phyloP scores from a whole-genome alignment of 2,888 invertebrate genomes.

The Smittia aterrima region DNA sequence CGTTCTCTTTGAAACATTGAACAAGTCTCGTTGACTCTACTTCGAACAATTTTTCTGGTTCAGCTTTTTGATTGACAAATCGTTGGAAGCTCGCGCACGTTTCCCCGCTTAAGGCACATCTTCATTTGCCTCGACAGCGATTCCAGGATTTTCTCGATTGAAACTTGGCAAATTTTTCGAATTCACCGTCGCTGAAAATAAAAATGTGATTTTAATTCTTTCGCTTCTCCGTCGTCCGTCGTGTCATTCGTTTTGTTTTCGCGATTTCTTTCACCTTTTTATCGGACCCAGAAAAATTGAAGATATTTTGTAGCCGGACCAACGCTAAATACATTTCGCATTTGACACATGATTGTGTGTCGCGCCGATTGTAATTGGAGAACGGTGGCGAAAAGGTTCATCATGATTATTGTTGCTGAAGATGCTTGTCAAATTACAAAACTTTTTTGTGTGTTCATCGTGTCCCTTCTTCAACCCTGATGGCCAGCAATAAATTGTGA shows the following conservation, averaged over 20 bases:
- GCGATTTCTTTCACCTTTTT: background rate
- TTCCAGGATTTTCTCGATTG: background rate
- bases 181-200: too few relatives aligned
- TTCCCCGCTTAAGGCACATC: background rate
- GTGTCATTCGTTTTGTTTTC: constrained; percentile 2
- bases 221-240: background rate
- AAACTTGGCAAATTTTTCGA: background rate
- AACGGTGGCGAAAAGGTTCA: background rate
- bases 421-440: background rate
- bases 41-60: background rate
- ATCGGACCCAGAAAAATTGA: background rate
- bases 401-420: background rate
- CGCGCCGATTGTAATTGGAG: background rate
- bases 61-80: constrained; percentile 33
- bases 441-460: background rate
- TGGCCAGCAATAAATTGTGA: background rate
- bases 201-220: background rate
- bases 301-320: background rate
- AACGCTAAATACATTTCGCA: constrained; percentile 17
- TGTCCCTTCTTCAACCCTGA: background rate
- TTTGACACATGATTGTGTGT: constrained; percentile 18
- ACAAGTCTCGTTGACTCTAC: background rate
- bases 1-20: background rate
- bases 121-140: background rate
- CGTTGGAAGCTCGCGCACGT: constrained; percentile 15